Base-by-base conservation (phyloP, 2,113 vertebrate genomes). In the Electrona antarctica region DNA sequence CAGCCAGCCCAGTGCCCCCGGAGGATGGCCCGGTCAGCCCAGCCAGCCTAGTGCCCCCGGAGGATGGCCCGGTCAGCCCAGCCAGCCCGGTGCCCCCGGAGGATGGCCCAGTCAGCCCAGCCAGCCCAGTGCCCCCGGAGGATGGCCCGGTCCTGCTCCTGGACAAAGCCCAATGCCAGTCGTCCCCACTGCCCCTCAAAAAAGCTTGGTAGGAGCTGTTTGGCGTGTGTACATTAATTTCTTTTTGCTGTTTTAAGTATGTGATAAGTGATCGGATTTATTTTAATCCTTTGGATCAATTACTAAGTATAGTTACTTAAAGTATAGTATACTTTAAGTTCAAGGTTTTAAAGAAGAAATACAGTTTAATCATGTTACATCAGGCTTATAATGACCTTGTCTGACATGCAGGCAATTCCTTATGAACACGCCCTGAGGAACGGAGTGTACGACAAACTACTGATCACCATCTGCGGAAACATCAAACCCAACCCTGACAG, bases 381-480 rank as follows among this genome's bases (percentile, higher is more conserved):
- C 4, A 33, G 4, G 5, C 33, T 6, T 41, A 41, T 41, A 41
- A 41, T 41, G 5, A 41, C 33, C 33, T 41, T 41, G 33, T 41
- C 33, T 41, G 33, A 41, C 33, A 41, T 41, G 33, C 73, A 89
- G 87, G 64, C 49, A 54, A 73, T 89, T 7, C 87, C 87, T 14
- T 85, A 79, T 49, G 47, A 67, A 3, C 13, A 69, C 21, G 14
- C 41, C 6, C 52, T 89, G 41, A 73, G 64, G 7, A 49, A 6
- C 5, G 87, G 87, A 51, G 55, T 71, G 8, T 79, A 57, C 33
- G 74, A 89, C 69, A 81, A 74, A n/a, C 28, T 87, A 68, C 51
- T 87, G 8, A 78, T 86, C 59, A 89, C 81, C 4, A 51, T 89
- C 58, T 5, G 8, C 6, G 87, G 83, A 29, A 47, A 58, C 12